Evolutionary conservation across 2,888 invertebrate genomes (phyloP).

Genomic region (Dendrolimus houi): DNA sequence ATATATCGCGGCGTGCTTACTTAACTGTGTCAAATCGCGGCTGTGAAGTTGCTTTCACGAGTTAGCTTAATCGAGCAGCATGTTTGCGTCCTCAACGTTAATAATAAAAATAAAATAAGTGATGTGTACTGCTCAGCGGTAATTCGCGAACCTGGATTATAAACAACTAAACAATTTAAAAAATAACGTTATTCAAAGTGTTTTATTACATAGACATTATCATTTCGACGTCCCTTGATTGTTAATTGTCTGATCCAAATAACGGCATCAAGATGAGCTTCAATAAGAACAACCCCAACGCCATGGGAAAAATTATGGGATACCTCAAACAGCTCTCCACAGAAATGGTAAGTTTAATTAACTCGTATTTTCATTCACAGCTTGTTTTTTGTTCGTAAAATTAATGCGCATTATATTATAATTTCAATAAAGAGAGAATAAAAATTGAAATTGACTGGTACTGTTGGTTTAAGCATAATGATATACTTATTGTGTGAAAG

Average conservation of each 20-base stretch:
- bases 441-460: neutral
- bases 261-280: slow-evolving; percentile 65
- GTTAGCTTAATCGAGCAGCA: slow-evolving; percentile 13
- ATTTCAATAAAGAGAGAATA: no score
- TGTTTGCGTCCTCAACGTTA: slow-evolving; percentile 1
- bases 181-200: slow-evolving; percentile 45
- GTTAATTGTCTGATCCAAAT: slow-evolving; percentile 19
- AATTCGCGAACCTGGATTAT: slow-evolving; percentile 59
- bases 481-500: no score
- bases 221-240: slow-evolving; percentile 65
- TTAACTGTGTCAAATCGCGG: slow-evolving; percentile 46
- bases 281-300: slow-evolving; percentile 70
- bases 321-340: slow-evolving; percentile 69
- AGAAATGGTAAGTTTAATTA: slow-evolving; percentile 58
- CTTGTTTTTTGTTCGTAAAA: no score
- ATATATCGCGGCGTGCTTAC: slow-evolving; percentile 22
- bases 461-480: neutral
- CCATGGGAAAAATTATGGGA: slow-evolving; percentile 71
- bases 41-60: slow-evolving; percentile 26
- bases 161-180: slow-evolving; percentile 35
- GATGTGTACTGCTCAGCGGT: slow-evolving; percentile 46
- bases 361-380: neutral
- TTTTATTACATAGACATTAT: slow-evolving; percentile 49
- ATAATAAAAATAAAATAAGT: slow-evolving; percentile 16
- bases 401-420: no score